Evolutionary conservation across 2,113 vertebrate genomes (phyloP).

Genomic region (Lampris megalopsis): DNA sequence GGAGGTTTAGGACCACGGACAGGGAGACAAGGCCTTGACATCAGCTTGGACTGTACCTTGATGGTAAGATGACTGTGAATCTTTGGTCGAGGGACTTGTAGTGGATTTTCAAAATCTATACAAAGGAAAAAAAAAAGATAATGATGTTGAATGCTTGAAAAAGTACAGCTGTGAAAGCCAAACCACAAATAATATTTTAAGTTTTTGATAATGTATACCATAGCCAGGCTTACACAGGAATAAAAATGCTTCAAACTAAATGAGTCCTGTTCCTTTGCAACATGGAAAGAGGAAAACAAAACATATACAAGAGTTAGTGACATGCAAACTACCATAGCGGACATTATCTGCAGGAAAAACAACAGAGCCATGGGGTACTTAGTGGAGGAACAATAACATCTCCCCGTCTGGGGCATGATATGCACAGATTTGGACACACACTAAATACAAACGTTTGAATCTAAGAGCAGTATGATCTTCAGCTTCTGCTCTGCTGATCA

Average conservation of each 20-base stretch:
- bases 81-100: slow-evolving; percentile 89
- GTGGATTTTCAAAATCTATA: slow-evolving; percentile 89
- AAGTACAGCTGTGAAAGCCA: slow-evolving; percentile 14
- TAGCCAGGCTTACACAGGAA: neutral
- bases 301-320: slow-evolving; percentile 52
- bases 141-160: slow-evolving; percentile 1
- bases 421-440: slow-evolving; percentile 29
- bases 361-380: slow-evolving; percentile 74
- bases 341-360: slow-evolving; percentile 80
- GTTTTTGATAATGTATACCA: neutral
- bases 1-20: slow-evolving; percentile 90
- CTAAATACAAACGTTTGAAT: neutral
- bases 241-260: slow-evolving; percentile 5
- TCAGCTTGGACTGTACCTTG: slow-evolving; percentile 87
- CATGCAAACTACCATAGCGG: slow-evolving; percentile 60
- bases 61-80: slow-evolving; percentile 83
- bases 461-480: slow-evolving; percentile 1
- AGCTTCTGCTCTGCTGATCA: slow-evolving; percentile 10
- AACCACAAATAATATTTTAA: neutral
- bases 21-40: slow-evolving; percentile 83
- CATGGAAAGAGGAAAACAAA: slow-evolving; percentile 44
- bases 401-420: slow-evolving; percentile 72
- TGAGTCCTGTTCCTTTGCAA: slow-evolving; percentile 11
- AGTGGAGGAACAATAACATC: slow-evolving; percentile 74
- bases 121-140: slow-evolving; percentile 38